Evolutionary conservation across 1,140 invertebrate species (phyloP).

Genomic region (Drosophila sp.): DNA sequence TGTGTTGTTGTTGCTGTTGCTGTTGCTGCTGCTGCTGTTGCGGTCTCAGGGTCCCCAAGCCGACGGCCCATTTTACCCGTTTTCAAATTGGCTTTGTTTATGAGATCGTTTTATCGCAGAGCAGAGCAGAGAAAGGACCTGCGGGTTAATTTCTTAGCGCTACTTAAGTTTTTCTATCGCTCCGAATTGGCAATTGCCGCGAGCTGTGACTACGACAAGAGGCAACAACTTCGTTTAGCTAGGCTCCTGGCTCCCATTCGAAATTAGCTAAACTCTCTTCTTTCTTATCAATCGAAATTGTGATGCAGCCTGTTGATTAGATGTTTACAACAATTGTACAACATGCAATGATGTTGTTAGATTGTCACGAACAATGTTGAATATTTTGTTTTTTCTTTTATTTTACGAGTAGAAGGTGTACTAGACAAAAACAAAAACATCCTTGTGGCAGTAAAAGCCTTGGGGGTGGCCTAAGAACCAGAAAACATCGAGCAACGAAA

Average conservation of each 20-base stretch:
- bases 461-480: too few relatives aligned
- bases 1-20: slow-evolving; percentile 20
- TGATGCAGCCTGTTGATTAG: slow-evolving; percentile 34
- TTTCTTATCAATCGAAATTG: slow-evolving; percentile 44
- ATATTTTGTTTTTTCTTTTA: neutral
- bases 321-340: slow-evolving; percentile 26
- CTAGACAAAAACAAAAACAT: too few relatives aligned
- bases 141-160: slow-evolving; percentile 77
- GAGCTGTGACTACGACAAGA: neutral
- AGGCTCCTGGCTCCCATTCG: neutral
- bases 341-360: slow-evolving; percentile 10
- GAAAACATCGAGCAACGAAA: too few relatives aligned
- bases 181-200: neutral
- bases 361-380: slow-evolving; percentile 32
- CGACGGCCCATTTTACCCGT: slow-evolving; percentile 32
- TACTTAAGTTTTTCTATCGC: slow-evolving; percentile 59
- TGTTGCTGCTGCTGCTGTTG: slow-evolving; percentile 9
- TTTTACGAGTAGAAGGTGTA: too few relatives aligned
- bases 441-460: too few relatives aligned
- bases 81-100: slow-evolving; percentile 80
- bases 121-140: slow-evolving; percentile 54
- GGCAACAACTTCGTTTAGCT: neutral
- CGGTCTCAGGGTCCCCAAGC: slow-evolving; percentile 25
- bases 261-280: neutral
- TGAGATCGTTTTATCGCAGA: slow-evolving; percentile 68